Percentiles rank a stretch among this genome's conserved stretches.
phyloP scores from a whole-genome alignment of 53 echinoderm and acorn worm species.

The Patiria pectinifera region DNA sequence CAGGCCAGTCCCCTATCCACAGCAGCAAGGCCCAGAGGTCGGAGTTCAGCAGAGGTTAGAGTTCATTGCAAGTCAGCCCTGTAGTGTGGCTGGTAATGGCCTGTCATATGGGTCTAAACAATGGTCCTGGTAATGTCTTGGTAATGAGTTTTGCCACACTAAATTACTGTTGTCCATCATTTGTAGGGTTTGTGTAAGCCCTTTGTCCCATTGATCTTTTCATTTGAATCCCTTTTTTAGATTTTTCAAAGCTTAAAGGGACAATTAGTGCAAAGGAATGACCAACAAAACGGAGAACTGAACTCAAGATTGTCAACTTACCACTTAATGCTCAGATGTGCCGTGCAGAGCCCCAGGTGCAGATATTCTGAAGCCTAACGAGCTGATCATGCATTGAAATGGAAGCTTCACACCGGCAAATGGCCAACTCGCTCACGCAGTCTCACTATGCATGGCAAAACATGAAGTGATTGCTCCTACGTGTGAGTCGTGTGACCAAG shows the following conservation, averaged over 20 bases:
- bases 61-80: slow-evolving; percentile 1
- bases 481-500: neutral
- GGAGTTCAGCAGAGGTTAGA: neutral
- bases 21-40: neutral
- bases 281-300: neutral
- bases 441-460: neutral
- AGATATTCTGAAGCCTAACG: neutral
- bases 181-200: too few relatives aligned
- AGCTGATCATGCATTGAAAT: neutral
- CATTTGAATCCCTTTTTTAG: too few relatives aligned
- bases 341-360: neutral
- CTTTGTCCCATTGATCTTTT: neutral
- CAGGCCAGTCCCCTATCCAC: slow-evolving; percentile 29
- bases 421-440: neutral
- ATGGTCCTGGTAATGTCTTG: slow-evolving; percentile 8
- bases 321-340: neutral
- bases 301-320: neutral
- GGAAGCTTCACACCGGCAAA: neutral
- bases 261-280: neutral
- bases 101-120: slow-evolving; percentile 1
- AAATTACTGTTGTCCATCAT: neutral
- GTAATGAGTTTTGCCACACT: slow-evolving; percentile 32
- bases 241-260: too few relatives aligned
- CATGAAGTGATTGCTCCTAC: neutral
- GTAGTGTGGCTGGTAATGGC: slow-evolving; percentile 15